Conservation (phyloP, 1,140 invertebrate species). For the Stenopsyche tienmushanensis region DNA sequence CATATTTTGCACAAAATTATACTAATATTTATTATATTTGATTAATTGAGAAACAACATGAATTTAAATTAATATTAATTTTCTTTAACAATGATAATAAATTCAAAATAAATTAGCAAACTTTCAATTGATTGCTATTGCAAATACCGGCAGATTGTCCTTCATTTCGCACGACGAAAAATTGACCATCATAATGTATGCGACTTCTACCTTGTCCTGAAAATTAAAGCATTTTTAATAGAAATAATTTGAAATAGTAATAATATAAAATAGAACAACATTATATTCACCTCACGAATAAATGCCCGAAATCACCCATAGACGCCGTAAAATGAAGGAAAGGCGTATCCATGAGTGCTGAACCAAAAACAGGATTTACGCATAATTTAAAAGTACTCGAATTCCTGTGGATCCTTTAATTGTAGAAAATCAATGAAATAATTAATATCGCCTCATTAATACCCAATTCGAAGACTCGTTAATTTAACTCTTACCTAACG, state of each 20-base stretch:
- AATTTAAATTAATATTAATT: too few relatives aligned
- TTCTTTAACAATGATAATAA: not conserved
- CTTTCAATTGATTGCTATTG: conserved; percentile 4
- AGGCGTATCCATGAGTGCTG: not conserved
- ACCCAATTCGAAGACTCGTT: not conserved
- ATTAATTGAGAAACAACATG: too few relatives aligned
- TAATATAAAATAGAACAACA: not conserved
- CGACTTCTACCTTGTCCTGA: not conserved
- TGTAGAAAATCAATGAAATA: too few relatives aligned
- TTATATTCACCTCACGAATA: conserved; percentile 4
- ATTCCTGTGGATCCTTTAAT: not conserved
- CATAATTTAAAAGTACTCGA: not conserved
- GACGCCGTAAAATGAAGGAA: not conserved
- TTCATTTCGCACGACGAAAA: conserved; percentile 6
- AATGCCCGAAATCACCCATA: not conserved
- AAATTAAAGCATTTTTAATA: not conserved
- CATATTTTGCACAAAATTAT: too few relatives aligned
- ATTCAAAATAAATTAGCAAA: not conserved
- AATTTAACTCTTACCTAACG: conserved; percentile 6
- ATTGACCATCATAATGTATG: conserved; percentile 8
- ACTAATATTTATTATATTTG: too few relatives aligned
- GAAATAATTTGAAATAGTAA: not conserved
- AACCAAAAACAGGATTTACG: not conserved
- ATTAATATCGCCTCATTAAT: too few relatives aligned
- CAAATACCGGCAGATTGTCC: conserved; percentile 9